phyloP scores from a whole-genome alignment of 2,888 invertebrate genomes.

The Brachynemurus nebulosus region DNA sequence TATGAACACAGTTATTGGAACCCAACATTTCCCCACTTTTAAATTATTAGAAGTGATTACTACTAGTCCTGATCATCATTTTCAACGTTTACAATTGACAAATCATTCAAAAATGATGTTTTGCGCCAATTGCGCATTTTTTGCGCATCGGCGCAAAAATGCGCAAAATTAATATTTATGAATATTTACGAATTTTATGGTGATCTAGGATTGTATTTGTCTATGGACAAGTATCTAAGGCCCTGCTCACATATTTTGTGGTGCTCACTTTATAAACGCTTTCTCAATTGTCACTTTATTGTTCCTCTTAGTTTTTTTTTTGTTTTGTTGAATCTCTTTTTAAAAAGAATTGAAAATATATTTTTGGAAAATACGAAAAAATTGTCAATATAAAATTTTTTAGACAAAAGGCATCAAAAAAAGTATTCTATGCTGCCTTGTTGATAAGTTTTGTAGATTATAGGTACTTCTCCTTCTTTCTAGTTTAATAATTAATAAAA shows the following conservation, averaged over 20 bases:
- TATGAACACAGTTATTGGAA: no score
- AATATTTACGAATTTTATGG: no score
- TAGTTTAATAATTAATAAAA: no score
- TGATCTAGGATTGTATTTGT: no score
- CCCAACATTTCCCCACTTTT: no score
- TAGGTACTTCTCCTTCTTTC: background rate
- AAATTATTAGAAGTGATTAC: no score
- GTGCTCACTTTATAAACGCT: background rate
- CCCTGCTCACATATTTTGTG: background rate
- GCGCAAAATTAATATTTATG: no score
- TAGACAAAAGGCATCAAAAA: background rate
- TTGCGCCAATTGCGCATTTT: no score
- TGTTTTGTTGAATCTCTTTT: conserved; percentile 2
- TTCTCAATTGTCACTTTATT: background rate
- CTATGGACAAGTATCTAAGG: background rate
- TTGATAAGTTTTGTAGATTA: background rate
- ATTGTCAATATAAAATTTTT: background rate
- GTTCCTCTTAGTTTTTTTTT: conserved; percentile 1
- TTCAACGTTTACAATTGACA: no score
- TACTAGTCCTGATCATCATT: no score
- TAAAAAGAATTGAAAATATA: background rate
- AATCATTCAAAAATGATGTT: no score
- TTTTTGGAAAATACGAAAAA: background rate
- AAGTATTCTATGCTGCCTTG: background rate
- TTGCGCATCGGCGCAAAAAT: no score